Evolutionary conservation across 1,140 invertebrate species (phyloP), one percentile per base, ranked within the genome.

Genomic region (Tetramorium parvispinum): DNA sequence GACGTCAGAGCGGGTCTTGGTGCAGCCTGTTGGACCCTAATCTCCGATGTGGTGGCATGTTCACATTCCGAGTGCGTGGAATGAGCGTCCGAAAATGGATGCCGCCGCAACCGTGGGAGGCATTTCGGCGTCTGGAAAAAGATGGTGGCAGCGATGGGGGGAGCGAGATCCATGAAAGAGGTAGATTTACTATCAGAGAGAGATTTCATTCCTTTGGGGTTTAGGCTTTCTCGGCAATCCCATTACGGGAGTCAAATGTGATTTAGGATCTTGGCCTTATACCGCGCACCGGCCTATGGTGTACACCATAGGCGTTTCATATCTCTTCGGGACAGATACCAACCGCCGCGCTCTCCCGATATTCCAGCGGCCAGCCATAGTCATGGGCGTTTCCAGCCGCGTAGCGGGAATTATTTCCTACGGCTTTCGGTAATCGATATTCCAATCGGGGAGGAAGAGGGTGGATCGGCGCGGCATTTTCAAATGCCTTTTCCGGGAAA

Each of bases 191-290:
- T 92, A 92, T 92, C 89, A 87, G 88, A 88, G 61, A 88, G 61
- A 83, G 88, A 92, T 92, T 93, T 92, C 85, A 89, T 88, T 91
- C 87, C 90, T 91, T 71, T 68, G 82, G 85, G 90, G 87, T 90
- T 91, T 88, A 87, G 91, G 89, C 87, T 92, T 91, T 92, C 90
- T 91, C 37, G 89, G 91, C 91, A 92, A 91, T 93, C 92, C 92
- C 92, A 93, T 94, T 92, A 94, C 90, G 86, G 89, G 81, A 94
- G 93, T 94, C 93, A 94, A 94, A 94, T 91, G 93, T 94, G 94
- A 94, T 94, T 94, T 94, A 94, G 92, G 93, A 94, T 93, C 92
- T 71, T 92, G 91, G 88, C 78, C 86, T 90, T 91, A 88, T 86
- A 86, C 82, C 85, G 83, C 49, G 46, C 85, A 68, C 61, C 85